These are phyloP conservation scores for Catostylus mosaicus DNA, from an alignment of 30 jellyfish, hydroid and myxozoan genomes.

Conservation along the genomic window DNA sequence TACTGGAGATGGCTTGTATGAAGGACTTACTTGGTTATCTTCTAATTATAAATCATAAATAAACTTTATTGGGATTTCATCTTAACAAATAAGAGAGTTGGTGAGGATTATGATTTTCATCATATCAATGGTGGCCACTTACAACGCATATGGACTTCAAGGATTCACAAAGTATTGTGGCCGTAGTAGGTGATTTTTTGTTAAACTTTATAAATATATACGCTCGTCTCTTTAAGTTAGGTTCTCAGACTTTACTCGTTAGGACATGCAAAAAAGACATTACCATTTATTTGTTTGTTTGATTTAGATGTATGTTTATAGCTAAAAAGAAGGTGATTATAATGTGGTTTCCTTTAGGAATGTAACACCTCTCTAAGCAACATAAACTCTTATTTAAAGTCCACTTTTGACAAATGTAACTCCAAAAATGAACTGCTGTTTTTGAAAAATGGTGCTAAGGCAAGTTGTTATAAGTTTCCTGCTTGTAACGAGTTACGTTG, in stretches of 20 bases:
- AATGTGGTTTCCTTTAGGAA: too few relatives aligned
- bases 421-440: too few relatives aligned
- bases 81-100: conserved; percentile 38
- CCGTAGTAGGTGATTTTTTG: conserved; percentile 9
- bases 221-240: background rate
- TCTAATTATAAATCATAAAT: conserved; percentile 93
- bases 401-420: too few relatives aligned
- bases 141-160: conserved; percentile 1
- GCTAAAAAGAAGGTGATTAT: too few relatives aligned
- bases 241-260: background rate
- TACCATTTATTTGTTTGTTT: too few relatives aligned
- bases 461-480: too few relatives aligned
- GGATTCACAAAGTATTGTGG: conserved; percentile 1
- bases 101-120: conserved; percentile 48
- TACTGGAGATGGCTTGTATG: conserved; percentile 99
- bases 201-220: background rate
- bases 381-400: too few relatives aligned
- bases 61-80: conserved; percentile 26
- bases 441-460: too few relatives aligned
- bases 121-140: conserved; percentile 13
- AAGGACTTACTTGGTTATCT: conserved; percentile 99
- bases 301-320: too few relatives aligned
- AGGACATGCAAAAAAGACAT: too few relatives aligned
- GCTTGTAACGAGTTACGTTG: too few relatives aligned
- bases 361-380: too few relatives aligned